These are phyloP conservation scores for Plebejus argus DNA, from an alignment of 2,888 invertebrate species.

Conservation along the genomic window DNA sequence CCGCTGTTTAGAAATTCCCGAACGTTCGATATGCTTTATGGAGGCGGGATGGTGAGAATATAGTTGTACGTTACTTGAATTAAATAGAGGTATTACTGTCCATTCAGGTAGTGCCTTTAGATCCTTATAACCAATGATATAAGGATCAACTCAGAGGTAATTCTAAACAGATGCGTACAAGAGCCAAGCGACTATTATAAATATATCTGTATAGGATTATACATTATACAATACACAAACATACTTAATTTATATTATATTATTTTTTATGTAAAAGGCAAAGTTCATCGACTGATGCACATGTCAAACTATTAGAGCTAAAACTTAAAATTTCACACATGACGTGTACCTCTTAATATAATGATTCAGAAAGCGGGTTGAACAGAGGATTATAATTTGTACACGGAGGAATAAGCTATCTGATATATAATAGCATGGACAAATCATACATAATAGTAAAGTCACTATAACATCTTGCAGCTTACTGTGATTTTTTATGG, in stretches of 20 bases:
- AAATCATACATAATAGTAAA: no score
- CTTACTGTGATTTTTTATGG: no score
- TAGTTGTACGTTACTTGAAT: conserved; percentile 19
- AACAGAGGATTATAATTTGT: no score
- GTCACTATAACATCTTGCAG: no score
- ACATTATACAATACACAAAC: no score
- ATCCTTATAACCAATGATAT: neutral
- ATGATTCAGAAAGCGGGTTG: neutral
- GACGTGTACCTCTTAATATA: no score
- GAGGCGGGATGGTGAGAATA: conserved; percentile 24
- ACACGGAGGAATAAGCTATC: no score
- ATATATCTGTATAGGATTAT: no score
- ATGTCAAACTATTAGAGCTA: neutral
- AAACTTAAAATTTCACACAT: no score
- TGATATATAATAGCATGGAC: no score
- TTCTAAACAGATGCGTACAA: neutral
- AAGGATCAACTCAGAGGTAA: neutral
- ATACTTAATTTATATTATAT: no score
- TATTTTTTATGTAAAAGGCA: no score
- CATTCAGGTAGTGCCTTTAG: neutral
- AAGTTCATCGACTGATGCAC: neutral
- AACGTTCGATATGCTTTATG: conserved; percentile 20
- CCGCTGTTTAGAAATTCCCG: conserved; percentile 14
- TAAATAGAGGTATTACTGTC: neutral
- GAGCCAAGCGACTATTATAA: neutral